Evolutionary conservation across 2,888 invertebrate genomes (phyloP).

Genomic region (Agrotis puta): DNA sequence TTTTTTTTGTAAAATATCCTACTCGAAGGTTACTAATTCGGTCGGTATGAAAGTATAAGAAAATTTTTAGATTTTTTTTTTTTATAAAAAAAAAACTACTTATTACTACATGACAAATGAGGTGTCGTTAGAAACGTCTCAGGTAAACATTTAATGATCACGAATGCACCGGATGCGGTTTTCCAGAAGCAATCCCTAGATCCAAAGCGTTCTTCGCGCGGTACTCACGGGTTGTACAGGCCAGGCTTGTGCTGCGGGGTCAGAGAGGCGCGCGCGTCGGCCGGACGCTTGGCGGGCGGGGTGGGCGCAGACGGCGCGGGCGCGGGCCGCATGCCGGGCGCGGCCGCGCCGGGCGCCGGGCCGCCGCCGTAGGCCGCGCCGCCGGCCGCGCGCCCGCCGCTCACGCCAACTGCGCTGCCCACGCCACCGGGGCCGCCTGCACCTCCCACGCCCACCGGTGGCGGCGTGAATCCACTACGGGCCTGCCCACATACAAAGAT

Average conservation of each 20-base stretch:
- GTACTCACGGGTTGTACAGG: conserved; percentile 74
- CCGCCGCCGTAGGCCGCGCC: conserved; percentile 90
- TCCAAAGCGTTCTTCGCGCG: background rate
- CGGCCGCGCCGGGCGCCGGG: conserved; percentile 53
- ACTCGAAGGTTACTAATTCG: no score
- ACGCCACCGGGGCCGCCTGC: conserved; percentile 75
- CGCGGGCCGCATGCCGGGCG: conserved; percentile 61
- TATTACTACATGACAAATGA: no score
- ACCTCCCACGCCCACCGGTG: conserved; percentile 75
- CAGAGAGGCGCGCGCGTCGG: conserved; percentile 65
- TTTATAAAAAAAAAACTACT: no score
- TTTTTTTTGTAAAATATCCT: no score
- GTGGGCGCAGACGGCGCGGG: conserved; percentile 61
- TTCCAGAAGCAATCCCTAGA: no score
- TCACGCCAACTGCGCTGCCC: conserved; percentile 75
- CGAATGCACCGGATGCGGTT: no score
- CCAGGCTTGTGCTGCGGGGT: conserved; percentile 90
- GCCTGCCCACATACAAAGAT: conserved; percentile 62
- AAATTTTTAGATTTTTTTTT: no score
- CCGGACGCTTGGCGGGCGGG: conserved; percentile 60
- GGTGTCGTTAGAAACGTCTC: no score
- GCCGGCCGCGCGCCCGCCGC: conserved; percentile 77
- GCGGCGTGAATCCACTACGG: conserved; percentile 92
- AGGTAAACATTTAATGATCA: no score
- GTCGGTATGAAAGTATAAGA: no score